These are phyloP conservation scores for Brotula barbata DNA, from an alignment of 2,797 vertebrate genomes.

Conservation along the genomic window DNA sequence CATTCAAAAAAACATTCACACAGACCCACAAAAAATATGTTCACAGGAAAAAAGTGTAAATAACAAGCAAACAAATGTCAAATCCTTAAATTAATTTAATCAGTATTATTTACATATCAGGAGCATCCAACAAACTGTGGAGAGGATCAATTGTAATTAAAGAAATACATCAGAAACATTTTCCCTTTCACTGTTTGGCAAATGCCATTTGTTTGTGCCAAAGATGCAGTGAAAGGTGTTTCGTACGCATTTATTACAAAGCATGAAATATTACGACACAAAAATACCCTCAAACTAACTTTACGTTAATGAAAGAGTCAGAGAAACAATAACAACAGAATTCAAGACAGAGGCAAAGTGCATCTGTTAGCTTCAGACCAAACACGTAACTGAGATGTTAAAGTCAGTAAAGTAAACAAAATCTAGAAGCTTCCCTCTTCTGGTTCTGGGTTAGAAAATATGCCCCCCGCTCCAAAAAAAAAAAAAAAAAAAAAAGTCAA, in stretches of 20 bases:
- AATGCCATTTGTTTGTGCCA: constrained; percentile 33
- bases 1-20: not conserved
- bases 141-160: constrained; percentile 54
- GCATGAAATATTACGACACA: constrained; percentile 42
- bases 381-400: constrained; percentile 11
- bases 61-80: constrained; percentile 38
- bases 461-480: constrained; percentile 36
- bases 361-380: constrained; percentile 20
- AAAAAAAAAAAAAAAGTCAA: constrained; percentile 61
- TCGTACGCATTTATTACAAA: constrained; percentile 44
- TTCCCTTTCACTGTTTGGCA: constrained; percentile 29
- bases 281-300: constrained; percentile 48
- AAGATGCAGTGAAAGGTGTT: constrained; percentile 52
- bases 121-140: constrained; percentile 69
- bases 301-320: constrained; percentile 45
- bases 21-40: not conserved
- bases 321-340: constrained; percentile 38
- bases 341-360: constrained; percentile 23
- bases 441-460: constrained; percentile 18
- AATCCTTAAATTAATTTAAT: constrained; percentile 86
- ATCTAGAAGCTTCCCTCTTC: constrained; percentile 22
- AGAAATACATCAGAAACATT: constrained; percentile 54
- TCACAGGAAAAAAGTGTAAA: not conserved
- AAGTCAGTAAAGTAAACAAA: constrained; percentile 1
- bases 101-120: constrained; percentile 83